These are phyloP conservation scores for Mallotus villosus DNA, from an alignment of 2,797 vertebrate genomes.

Conservation along the genomic window DNA sequence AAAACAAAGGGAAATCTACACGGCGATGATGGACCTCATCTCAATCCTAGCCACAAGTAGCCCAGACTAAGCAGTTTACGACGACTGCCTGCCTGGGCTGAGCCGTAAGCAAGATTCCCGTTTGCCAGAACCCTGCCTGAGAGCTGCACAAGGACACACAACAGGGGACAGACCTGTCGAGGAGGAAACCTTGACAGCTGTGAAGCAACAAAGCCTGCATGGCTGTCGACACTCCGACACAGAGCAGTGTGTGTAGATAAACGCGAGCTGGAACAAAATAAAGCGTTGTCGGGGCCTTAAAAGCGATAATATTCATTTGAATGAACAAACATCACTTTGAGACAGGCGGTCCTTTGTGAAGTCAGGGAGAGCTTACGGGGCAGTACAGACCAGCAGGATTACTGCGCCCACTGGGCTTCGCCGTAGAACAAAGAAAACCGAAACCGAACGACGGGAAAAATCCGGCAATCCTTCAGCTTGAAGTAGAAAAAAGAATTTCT, in stretches of 20 bases:
- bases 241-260: slow-evolving; percentile 2
- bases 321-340: background rate
- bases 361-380: slow-evolving; percentile 6
- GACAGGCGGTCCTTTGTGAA: slow-evolving; percentile 15
- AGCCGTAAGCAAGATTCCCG: background rate
- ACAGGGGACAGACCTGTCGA: slow-evolving; percentile 19
- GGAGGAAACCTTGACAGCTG: slow-evolving; percentile 27
- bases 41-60: slow-evolving; percentile 13
- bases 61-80: background rate
- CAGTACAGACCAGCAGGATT: slow-evolving; percentile 16
- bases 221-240: background rate
- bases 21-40: slow-evolving; percentile 3
- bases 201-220: slow-evolving; percentile 11
- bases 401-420: slow-evolving; percentile 1
- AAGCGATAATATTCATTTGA: slow-evolving; percentile 13
- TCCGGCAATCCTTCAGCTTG: background rate
- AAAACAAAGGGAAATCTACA: slow-evolving; percentile 20
- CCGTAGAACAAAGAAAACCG: slow-evolving; percentile 15
- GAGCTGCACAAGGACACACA: background rate
- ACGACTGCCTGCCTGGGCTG: background rate
- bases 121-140: background rate
- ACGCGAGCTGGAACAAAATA: background rate
- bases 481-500: slow-evolving; percentile 3
- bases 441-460: background rate
- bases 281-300: background rate